phyloP scores from a whole-genome alignment of 2,113 vertebrate genomes.

The Abramis brama region DNA sequence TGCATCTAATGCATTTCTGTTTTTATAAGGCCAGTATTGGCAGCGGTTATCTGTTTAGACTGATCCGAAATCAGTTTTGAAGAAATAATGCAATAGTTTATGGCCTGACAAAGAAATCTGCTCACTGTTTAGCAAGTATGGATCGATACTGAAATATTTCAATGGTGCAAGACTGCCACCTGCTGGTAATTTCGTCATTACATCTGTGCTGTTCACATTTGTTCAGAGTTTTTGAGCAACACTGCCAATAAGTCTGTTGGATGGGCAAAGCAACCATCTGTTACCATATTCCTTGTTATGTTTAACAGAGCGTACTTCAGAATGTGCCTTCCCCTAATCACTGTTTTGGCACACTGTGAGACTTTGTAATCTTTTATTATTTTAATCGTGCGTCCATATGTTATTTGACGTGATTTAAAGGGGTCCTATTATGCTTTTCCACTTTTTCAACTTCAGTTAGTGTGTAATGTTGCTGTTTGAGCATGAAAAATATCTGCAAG shows the following conservation, averaged over 20 bases:
- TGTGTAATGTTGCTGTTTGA: too few species aligned
- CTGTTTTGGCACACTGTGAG: slow-evolving; percentile 6
- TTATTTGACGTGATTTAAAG: background rate
- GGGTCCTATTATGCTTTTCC: too few species aligned
- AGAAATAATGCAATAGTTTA: slow-evolving; percentile 30
- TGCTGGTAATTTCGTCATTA: slow-evolving; percentile 1
- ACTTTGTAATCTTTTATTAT: slow-evolving; percentile 14
- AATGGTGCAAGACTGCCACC: slow-evolving; percentile 50
- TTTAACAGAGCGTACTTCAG: slow-evolving; percentile 36
- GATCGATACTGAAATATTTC: background rate
- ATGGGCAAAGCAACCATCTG: slow-evolving; percentile 55
- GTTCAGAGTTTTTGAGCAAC: slow-evolving; percentile 36
- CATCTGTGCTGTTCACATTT: slow-evolving; percentile 5
- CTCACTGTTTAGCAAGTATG: background rate
- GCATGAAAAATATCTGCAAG: too few species aligned
- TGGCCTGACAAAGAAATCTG: slow-evolving; percentile 15
- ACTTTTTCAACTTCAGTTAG: too few species aligned
- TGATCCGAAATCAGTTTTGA: slow-evolving; percentile 6
- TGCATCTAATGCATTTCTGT: slow-evolving; percentile 24
- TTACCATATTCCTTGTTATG: slow-evolving; percentile 46
- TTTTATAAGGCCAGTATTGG: slow-evolving; percentile 15
- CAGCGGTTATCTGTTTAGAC: slow-evolving; percentile 20
- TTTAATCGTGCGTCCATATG: background rate
- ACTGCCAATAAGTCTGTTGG: slow-evolving; percentile 43
- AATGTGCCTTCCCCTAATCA: slow-evolving; percentile 18